Evolutionary conservation across 1,140 invertebrate genomes (phyloP), one percentile per base, ranked within the genome.

Genomic region (Muscidifurax raptorellus): DNA sequence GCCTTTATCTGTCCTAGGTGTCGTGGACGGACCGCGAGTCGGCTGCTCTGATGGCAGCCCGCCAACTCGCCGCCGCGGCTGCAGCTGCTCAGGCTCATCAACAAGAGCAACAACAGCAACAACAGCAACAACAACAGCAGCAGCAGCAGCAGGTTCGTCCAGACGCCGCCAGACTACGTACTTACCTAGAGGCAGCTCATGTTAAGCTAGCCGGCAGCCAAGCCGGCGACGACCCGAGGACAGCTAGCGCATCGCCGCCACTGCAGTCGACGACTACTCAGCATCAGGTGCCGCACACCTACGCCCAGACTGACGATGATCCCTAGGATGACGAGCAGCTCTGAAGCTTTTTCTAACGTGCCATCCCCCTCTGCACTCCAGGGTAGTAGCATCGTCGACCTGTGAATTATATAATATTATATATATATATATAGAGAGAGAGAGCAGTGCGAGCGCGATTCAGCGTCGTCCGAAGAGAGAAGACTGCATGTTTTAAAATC

Each of bases 1-100:
- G 84, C 80, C 87, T 89, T 84, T 89, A 89, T 88, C 89, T 90
- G 89, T 89, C 88, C 87, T 91, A 91, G 88, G 84, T 82, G 66
- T 82, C 80, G 74, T 78, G 80, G 84, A 82, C 40, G 52, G 80
- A 82, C 52, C 71, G 78, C 84, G 79, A 81, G 52, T 80, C 78
- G 52, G 36, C 78, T 7, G 40, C 22, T 2, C 22, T n/a, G 40
- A 18, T 40, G 28, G 22, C 30, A 30, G 72, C 72, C 32, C 72
- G 72, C 30, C 72, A 75, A 30, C 30, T 75, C 22, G 52, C 72
- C 28, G 44, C 72, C 52, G 67, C 40, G 0, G 40, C 59, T 0
- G 12, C 52, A n/a, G 52, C 52, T 59, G 47, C 47, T 4, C 47
- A 52, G 18, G 47, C 47, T 18, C 47, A 52, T 13, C 69, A 69